Conservation (phyloP, 2,113 vertebrate genomes). For the Pseudorasbora parva region DNA sequence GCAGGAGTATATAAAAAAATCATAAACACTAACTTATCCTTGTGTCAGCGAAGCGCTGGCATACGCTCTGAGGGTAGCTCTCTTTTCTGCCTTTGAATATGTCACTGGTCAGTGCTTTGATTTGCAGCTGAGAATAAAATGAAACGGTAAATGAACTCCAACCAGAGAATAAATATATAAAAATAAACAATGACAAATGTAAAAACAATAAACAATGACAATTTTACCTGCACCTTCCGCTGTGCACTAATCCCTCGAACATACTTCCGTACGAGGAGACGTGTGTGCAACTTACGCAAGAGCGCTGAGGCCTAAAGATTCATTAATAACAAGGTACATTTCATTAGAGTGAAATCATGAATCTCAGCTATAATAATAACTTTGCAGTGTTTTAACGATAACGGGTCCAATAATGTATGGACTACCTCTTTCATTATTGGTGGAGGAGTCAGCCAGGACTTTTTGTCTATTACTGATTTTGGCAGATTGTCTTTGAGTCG, state of each 20-base stretch:
- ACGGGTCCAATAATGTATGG: neutral
- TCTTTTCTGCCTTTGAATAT: conserved; percentile 91
- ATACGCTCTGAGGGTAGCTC: conserved; percentile 83
- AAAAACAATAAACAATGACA: too few species aligned
- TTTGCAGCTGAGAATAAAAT: conserved; percentile 76
- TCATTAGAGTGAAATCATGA: neutral
- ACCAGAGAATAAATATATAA: neutral
- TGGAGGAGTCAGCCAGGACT: conserved; percentile 84
- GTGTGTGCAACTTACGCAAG: conserved; percentile 79
- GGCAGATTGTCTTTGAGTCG: conserved; percentile 85
- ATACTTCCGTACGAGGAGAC: conserved; percentile 87
- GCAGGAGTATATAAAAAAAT: too few species aligned
- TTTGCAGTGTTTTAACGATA: neutral
- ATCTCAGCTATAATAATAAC: neutral
- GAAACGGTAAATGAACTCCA: neutral
- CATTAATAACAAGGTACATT: neutral
- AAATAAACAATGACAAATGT: neutral
- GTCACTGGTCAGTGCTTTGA: conserved; percentile 84
- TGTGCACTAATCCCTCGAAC: conserved; percentile 80
- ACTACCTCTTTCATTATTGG: conserved; percentile 81
- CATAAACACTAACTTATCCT: conserved; percentile 76
- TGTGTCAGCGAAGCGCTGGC: conserved; percentile 80
- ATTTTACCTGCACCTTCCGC: conserved; percentile 82
- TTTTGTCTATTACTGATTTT: conserved; percentile 84
- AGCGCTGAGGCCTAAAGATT: conserved; percentile 80